Percentiles rank a stretch among this genome's conserved stretches.
Evolutionary conservation across 2,113 vertebrate genomes (phyloP).

Genomic region (Tamias sibiricus): DNA sequence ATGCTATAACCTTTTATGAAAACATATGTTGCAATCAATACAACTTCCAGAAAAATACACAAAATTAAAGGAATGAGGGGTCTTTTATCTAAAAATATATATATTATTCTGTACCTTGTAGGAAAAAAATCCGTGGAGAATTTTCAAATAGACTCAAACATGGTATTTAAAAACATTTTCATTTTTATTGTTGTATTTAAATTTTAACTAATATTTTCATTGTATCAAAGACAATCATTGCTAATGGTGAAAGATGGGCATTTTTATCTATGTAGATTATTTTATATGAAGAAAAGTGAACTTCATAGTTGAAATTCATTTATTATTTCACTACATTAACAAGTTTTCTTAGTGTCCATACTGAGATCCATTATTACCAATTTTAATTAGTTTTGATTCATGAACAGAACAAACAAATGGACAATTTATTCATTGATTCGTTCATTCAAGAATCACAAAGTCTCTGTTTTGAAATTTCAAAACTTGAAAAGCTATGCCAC

Average conservation of each 20-base stretch:
- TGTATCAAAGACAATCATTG: background rate
- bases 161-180: background rate
- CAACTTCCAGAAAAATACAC: background rate
- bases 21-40: conserved; percentile 6
- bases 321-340: background rate
- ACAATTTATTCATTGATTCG: background rate
- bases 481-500: background rate
- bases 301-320: background rate
- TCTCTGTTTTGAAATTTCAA: background rate
- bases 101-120: background rate
- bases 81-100: conserved; percentile 28
- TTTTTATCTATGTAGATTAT: background rate
- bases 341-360: background rate
- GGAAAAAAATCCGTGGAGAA: background rate
- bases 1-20: background rate
- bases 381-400: background rate
- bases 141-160: background rate
- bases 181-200: conserved; percentile 9
- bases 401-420: background rate
- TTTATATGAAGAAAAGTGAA: background rate
- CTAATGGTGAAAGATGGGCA: background rate
- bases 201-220: conserved; percentile 15
- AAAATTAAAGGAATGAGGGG: background rate
- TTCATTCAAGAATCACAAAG: background rate
- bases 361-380: background rate